Conservation (phyloP, 2,888 invertebrate genomes). For the Sympetrum striolatum region DNA sequence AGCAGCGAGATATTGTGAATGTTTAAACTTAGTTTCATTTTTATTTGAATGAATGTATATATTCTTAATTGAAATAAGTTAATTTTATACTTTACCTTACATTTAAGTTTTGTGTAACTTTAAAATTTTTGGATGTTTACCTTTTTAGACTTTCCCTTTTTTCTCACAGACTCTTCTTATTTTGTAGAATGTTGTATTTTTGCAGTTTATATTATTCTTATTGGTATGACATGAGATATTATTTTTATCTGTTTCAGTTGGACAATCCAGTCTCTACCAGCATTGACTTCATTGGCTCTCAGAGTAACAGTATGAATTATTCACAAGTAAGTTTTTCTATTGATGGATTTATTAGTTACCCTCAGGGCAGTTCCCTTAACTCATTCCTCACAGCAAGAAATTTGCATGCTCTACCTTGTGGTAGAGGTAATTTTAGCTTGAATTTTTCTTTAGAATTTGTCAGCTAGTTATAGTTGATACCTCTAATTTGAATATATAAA, state of each 20-base stretch:
- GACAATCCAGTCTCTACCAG: slow-evolving; percentile 61
- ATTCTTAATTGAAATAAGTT: neutral
- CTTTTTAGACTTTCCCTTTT: slow-evolving; percentile 46
- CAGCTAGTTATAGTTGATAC: too few relatives aligned
- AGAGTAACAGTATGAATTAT: slow-evolving; percentile 57
- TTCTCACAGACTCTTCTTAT: slow-evolving; percentile 45
- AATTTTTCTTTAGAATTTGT: too few relatives aligned
- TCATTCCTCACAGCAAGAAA: too few relatives aligned
- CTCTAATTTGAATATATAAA: too few relatives aligned
- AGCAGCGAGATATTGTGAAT: slow-evolving; percentile 17
- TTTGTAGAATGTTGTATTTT: slow-evolving; percentile 46
- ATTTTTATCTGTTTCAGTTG: slow-evolving; percentile 58
- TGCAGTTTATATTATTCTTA: slow-evolving; percentile 32
- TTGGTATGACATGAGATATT: slow-evolving; percentile 4
- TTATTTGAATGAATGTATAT: slow-evolving; percentile 15
- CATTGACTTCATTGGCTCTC: slow-evolving; percentile 59
- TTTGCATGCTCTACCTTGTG: too few relatives aligned
- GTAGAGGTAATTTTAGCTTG: too few relatives aligned
- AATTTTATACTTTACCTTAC: neutral
- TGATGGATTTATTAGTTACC: too few relatives aligned
- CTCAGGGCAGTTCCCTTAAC: too few relatives aligned
- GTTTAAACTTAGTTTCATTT: slow-evolving; percentile 16
- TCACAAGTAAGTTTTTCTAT: slow-evolving; percentile 56
- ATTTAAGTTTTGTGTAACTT: slow-evolving; percentile 9
- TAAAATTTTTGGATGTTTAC: slow-evolving; percentile 1